These are phyloP conservation scores for Drosophila fulvimacula DNA, from an alignment of 2,888 invertebrate genomes.

Conservation along the genomic window DNA sequence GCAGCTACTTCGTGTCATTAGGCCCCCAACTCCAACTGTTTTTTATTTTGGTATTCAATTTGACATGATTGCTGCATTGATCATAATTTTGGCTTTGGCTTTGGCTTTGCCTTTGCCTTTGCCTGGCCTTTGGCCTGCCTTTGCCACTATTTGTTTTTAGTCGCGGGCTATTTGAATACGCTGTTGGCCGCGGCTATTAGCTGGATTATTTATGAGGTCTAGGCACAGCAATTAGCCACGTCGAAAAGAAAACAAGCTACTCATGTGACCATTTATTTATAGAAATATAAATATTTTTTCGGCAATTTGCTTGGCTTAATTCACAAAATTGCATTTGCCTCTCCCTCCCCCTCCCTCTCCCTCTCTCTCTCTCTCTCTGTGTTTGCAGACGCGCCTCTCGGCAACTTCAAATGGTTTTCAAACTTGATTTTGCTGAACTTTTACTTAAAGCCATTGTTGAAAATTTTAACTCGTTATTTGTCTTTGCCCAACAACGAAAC, in stretches of 20 bases:
- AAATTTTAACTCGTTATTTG: constrained; percentile 50
- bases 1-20: constrained; percentile 73
- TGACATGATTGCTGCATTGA: constrained; percentile 80
- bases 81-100: constrained; percentile 56
- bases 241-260: constrained; percentile 21
- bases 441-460: constrained; percentile 18
- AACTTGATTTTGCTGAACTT: constrained; percentile 10
- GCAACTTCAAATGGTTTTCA: constrained; percentile 39
- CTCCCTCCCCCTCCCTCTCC: background rate
- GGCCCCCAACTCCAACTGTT: background rate
- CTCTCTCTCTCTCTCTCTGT: background rate
- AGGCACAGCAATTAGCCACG: constrained; percentile 64
- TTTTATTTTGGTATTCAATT: constrained; percentile 63
- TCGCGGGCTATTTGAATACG: constrained; percentile 46
- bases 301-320: constrained; percentile 17
- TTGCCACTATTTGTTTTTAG: constrained; percentile 34
- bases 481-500: constrained; percentile 54
- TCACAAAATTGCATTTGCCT: constrained; percentile 29
- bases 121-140: background rate
- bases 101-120: background rate
- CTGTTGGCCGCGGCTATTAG: constrained; percentile 62
- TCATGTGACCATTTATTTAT: constrained; percentile 21
- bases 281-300: constrained; percentile 2
- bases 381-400: constrained; percentile 19
- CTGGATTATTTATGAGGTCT: constrained; percentile 67